Base-by-base conservation (phyloP, 2,888 invertebrate species). In the Caenorhabditis zanzibari region DNA sequence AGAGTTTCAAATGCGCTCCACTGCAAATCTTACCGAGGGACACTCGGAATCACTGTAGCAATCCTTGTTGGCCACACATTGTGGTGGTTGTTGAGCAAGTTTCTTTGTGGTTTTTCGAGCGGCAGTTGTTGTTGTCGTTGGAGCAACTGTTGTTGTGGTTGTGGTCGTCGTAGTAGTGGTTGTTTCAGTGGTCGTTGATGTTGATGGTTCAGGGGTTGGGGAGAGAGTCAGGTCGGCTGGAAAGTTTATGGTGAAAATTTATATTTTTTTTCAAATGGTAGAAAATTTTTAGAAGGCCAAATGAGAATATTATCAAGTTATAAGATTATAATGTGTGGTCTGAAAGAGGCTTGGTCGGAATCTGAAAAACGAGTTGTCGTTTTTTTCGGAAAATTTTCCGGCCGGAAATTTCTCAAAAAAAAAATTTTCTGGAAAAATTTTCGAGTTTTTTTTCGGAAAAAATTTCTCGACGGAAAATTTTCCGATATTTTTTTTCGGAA, bases 1-100 rank as follows among this genome's bases (percentile, higher is more conserved):
- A 44, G 16, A 44, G 14, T 2, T 1, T 12, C 14, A 35, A 38
- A 61, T 38, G 22, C 61, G 56, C 56, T 26, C n/a, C n/a, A n/a
- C 26, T 56, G 28, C 28, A 38, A 41, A 26, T 24, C 68, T 61
- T 32, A 81, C 83, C 58, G 24, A 19, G 22, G 74, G 68, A 59
- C 83, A 83, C 26, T 83, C 71, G 5, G 79, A 61, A 64, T 83
- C 83, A 41, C 64, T 74, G 47, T 24, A 75, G 24, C 83, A 83
- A 0, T 69, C 64, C 35, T 24, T 59, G 10, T 61, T 38, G 9
- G 49, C 22, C 9, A 66, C 19, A 19, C 83, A 83, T 32, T 66
- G 56, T 9, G 72, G 47, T 16, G 54, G 24, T 19, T 35, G 49
- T 38, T 19, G 38, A 26, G 38, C 38, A 32, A 26, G 54, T 26